Conservation (phyloP, 2,888 invertebrate genomes). For the Artemia sinica region DNA sequence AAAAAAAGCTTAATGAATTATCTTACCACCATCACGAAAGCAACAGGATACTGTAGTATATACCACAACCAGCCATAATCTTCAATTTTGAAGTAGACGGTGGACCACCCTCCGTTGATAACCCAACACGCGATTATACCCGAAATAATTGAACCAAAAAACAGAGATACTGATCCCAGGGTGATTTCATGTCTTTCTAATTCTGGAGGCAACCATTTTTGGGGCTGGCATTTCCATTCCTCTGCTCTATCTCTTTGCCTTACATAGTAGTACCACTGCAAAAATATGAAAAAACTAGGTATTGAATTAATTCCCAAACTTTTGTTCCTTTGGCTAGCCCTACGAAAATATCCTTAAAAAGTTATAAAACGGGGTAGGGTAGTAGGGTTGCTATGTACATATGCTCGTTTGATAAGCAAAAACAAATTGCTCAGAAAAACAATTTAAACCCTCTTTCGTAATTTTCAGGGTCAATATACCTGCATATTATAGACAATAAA, state of each 20-base stretch:
- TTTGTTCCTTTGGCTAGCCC: too few relatives aligned
- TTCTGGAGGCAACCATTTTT: constrained; percentile 46
- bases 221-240: constrained; percentile 56
- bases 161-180: constrained; percentile 42
- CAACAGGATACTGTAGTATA: constrained; percentile 43
- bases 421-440: too few relatives aligned
- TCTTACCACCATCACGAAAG: constrained; percentile 45
- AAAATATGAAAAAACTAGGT: constrained; percentile 8
- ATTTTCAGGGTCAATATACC: too few relatives aligned
- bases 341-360: too few relatives aligned
- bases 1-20: background rate
- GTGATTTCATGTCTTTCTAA: constrained; percentile 50
- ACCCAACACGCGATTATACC: constrained; percentile 47
- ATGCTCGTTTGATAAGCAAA: too few relatives aligned
- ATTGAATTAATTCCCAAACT: too few relatives aligned
- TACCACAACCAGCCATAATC: constrained; percentile 50
- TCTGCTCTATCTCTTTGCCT: constrained; percentile 41
- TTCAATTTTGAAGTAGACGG: constrained; percentile 43
- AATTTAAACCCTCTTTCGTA: too few relatives aligned
- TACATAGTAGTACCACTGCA: constrained; percentile 53
- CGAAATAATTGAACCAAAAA: constrained; percentile 40
- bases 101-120: constrained; percentile 46
- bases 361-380: too few relatives aligned
- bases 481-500: too few relatives aligned
- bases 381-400: too few relatives aligned